Base-by-base conservation (phyloP, 2,888 invertebrate genomes). In the Tenthredo amoena region DNA sequence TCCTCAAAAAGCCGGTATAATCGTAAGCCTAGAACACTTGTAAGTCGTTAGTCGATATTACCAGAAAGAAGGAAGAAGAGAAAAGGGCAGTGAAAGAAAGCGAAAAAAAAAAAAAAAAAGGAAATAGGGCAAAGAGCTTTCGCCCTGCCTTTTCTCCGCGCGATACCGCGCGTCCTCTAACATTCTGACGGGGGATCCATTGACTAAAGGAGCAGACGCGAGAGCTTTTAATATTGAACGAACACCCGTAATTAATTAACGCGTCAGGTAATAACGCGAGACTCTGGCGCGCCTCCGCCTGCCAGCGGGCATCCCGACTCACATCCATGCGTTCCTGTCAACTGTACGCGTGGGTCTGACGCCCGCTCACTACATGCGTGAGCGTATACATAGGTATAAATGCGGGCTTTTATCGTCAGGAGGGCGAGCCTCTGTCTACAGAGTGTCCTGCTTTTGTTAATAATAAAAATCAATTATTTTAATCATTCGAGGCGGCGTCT, bases 201-300 rank as follows among this genome's bases (percentile, higher is more conserved):
- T 40, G 83, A 71, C 47, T 43, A 68, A 47, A 50, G 43, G 40
- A 65, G 68, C 65, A 68, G 83, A 43, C 65, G 68, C 50, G 83
- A 50, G 65, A 47, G 83, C 68, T 83, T 71, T 83, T 50, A 50
- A 83, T 71, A 68, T 68, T 83, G 43, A 71, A 83, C 85, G 85
- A 79, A 81, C 71, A 15, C 85, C 40, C 84, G 81, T 81, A 87
- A 88, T 88, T 87, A 88, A 88, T 88, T 88, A 88, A 86, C 87
- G 85, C 85, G 87, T 79, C 86, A 82, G 83, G 84, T 62, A 65
- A 74, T 85, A 21, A 43, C 82, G 74, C 85, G 85, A 86, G 31
- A 83, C 43, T 65, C 62, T 34, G 47, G 50, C 68, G 62, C 58
- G 37, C 62, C 81, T 81, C 26, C 81, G 83, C 83, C 83, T 83